Percentiles rank a stretch among this genome's conserved stretches.
phyloP scores from a whole-genome alignment of 2,888 invertebrate species.

The Pomacea canaliculata region DNA sequence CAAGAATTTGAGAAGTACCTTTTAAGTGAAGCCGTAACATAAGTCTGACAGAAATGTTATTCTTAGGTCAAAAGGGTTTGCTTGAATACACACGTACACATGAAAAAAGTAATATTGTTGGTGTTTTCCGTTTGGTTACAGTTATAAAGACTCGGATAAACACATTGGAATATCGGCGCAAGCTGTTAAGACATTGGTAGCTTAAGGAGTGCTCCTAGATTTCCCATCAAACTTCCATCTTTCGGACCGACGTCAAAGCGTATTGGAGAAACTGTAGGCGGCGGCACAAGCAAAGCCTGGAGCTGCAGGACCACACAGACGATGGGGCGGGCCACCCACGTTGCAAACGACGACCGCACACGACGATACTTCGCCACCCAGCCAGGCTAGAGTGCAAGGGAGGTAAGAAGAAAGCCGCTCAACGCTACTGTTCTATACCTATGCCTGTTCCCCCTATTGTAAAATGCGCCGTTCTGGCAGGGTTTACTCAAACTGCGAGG shows the following conservation, averaged over 20 bases:
- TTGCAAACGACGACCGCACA: neutral
- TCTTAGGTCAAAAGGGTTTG: no score
- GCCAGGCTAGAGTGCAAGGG: neutral
- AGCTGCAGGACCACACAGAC: constrained; percentile 6
- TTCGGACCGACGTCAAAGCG: neutral
- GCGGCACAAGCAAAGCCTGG: neutral
- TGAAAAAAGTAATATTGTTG: no score
- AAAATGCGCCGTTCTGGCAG: neutral
- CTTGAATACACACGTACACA: no score
- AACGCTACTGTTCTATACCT: neutral
- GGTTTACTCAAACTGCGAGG: neutral
- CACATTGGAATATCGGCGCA: no score
- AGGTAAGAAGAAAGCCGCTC: neutral
- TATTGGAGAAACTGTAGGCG: neutral
- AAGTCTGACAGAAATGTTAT: no score
- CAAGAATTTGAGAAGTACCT: no score
- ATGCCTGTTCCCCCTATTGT: constrained; percentile 4
- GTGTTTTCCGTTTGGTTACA: no score
- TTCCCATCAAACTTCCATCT: neutral
- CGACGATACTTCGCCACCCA: neutral
- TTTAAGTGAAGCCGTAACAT: no score
- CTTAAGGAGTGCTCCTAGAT: neutral
- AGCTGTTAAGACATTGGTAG: neutral
- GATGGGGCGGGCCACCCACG: constrained; percentile 3
- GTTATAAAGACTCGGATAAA: no score